A percentile compares a stretch with the other conserved stretches of the same genome.
Evolutionary conservation across 2,113 vertebrate species (phyloP).

Genomic region (Gasterosteus nipponicus): DNA sequence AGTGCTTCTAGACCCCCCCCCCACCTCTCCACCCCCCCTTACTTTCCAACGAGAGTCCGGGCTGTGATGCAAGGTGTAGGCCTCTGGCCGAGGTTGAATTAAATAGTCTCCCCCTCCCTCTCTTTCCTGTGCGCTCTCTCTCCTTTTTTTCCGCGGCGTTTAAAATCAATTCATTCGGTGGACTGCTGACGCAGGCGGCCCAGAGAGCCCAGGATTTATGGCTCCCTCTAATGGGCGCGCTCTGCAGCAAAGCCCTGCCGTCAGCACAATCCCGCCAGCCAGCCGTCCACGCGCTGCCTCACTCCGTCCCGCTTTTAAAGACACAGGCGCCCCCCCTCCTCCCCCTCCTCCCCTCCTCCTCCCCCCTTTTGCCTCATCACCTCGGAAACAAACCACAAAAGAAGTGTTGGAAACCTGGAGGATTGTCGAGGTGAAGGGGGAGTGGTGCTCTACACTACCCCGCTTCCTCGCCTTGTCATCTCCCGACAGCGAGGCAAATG

Average conservation of each 20-base stretch:
- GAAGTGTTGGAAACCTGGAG: neutral
- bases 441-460: no score
- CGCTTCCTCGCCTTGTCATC: neutral
- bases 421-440: neutral
- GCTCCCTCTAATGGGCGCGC: constrained; percentile 86
- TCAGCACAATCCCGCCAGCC: constrained; percentile 84
- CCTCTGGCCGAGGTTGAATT: constrained; percentile 73
- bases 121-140: constrained; percentile 37
- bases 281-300: constrained; percentile 67
- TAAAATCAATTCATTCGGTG: constrained; percentile 83
- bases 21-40: no score
- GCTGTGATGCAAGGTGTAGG: constrained; percentile 66
- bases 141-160: constrained; percentile 76
- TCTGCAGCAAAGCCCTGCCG: constrained; percentile 82
- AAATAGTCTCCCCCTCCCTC: constrained; percentile 65
- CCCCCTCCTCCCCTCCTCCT: neutral
- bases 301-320: constrained; percentile 76
- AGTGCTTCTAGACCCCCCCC: constrained; percentile 67
- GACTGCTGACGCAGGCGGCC: constrained; percentile 81
- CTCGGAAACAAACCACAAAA: neutral
- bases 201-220: constrained; percentile 85
- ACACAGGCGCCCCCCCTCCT: constrained; percentile 61
- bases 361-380: constrained; percentile 7
- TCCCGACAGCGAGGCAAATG: neutral
- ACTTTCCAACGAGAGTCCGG: constrained; percentile 63